phyloP scores from a whole-genome alignment of 2,888 invertebrate genomes.

The Galeruca laticollis region DNA sequence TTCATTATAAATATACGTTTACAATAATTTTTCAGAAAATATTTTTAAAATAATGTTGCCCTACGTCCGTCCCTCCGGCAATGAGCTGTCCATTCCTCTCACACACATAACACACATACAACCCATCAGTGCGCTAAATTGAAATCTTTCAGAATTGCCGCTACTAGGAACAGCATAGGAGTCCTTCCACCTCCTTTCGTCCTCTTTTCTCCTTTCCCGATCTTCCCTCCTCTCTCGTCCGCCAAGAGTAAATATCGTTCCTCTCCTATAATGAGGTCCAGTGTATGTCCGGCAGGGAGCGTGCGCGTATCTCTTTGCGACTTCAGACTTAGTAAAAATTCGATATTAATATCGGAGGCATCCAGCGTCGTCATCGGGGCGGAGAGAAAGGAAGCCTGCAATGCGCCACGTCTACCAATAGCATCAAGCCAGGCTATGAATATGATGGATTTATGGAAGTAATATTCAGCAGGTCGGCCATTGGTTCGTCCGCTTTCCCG shows the following conservation, averaged over 20 bases:
- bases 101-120: slow-evolving; percentile 48
- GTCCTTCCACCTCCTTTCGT: slow-evolving; percentile 48
- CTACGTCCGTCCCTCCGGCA: slow-evolving; percentile 28
- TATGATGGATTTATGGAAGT: slow-evolving; percentile 82
- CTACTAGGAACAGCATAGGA: slow-evolving; percentile 48
- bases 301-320: slow-evolving; percentile 62
- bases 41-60: background rate
- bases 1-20: too few relatives aligned
- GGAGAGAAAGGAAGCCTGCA: slow-evolving; percentile 60
- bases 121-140: slow-evolving; percentile 64
- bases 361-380: slow-evolving; percentile 57
- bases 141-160: slow-evolving; percentile 65
- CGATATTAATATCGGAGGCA: slow-evolving; percentile 85
- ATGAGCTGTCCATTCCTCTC: slow-evolving; percentile 48
- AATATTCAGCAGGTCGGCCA: slow-evolving; percentile 78
- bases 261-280: slow-evolving; percentile 63
- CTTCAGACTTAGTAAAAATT: slow-evolving; percentile 73
- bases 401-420: slow-evolving; percentile 62
- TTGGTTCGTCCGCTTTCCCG: slow-evolving; percentile 69
- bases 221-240: slow-evolving; percentile 54
- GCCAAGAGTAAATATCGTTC: slow-evolving; percentile 64
- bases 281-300: slow-evolving; percentile 61
- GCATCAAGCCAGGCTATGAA: slow-evolving; percentile 63
- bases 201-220: slow-evolving; percentile 40
- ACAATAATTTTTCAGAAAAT: background rate